These are phyloP conservation scores for Acipenser oxyrinchus DNA, from an alignment of 2,797 vertebrate genomes.

Conservation along the genomic window DNA sequence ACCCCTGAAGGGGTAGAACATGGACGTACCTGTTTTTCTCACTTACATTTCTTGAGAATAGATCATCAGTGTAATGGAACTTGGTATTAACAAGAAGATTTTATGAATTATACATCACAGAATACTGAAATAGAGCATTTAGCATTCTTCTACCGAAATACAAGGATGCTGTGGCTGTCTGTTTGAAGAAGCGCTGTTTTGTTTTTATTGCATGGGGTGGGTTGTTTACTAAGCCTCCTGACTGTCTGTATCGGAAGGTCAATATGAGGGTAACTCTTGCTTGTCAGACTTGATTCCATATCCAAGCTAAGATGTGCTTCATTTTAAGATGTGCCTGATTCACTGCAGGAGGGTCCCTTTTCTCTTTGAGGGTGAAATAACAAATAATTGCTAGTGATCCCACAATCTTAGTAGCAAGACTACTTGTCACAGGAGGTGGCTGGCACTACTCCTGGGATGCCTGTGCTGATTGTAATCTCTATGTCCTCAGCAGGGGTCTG, in stretches of 20 bases:
- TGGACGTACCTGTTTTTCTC: too few species aligned
- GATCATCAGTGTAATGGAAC: too few species aligned
- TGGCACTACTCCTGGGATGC: too few species aligned
- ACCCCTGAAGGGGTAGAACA: too few species aligned
- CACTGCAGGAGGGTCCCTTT: background rate
- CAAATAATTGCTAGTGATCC: background rate
- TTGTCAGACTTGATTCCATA: conserved; percentile 5
- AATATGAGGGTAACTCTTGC: conserved; percentile 47
- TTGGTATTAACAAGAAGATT: too few species aligned
- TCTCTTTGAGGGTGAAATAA: background rate
- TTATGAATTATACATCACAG: too few species aligned
- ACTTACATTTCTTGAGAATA: too few species aligned
- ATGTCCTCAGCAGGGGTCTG: too few species aligned
- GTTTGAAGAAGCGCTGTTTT: conserved; percentile 6
- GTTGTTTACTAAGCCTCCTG: conserved; percentile 52
- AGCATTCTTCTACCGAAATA: too few species aligned
- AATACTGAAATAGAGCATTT: too few species aligned
- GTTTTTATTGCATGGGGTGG: conserved; percentile 42
- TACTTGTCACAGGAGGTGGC: background rate
- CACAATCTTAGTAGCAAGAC: background rate
- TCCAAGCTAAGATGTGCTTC: background rate
- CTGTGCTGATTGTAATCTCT: too few species aligned
- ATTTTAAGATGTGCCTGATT: background rate
- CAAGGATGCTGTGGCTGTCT: background rate
- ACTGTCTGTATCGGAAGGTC: conserved; percentile 57